Percentiles rank a stretch among this genome's conserved stretches.
These are phyloP conservation scores for Ceratina calcarata DNA, from an alignment of 1,140 invertebrate species.

Conservation along the genomic window DNA sequence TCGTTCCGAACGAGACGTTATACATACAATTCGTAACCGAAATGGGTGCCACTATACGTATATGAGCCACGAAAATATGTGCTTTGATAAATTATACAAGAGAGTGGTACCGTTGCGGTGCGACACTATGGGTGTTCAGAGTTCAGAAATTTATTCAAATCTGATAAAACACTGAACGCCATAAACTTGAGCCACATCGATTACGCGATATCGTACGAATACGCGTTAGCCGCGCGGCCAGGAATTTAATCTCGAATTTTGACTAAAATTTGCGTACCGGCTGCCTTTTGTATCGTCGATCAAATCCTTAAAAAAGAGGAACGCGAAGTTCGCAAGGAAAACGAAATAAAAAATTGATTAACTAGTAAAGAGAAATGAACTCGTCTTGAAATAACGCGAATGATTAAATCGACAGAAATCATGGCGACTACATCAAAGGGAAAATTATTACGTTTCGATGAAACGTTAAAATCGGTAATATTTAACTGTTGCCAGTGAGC, in stretches of 20 bases:
- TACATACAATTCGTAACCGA: background rate
- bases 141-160: constrained; percentile 34
- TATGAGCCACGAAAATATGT: background rate
- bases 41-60: background rate
- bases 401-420: background rate
- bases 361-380: too few species aligned
- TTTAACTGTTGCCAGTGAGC: constrained; percentile 10
- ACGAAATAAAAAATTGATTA: background rate
- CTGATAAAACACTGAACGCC: constrained; percentile 29
- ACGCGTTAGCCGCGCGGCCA: constrained; percentile 1
- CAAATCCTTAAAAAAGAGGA: background rate
- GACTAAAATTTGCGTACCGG: background rate
- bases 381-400: background rate
- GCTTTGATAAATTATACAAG: constrained; percentile 8
- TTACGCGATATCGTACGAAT: constrained; percentile 19
- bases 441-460: background rate
- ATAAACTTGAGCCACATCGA: constrained; percentile 27
- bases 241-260: constrained; percentile 29
- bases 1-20: background rate
- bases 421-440: background rate
- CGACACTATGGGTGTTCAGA: background rate
- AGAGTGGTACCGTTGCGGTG: background rate
- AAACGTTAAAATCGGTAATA: constrained; percentile 16
- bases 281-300: background rate
- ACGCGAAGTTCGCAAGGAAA: too few species aligned